A percentile compares a stretch with the other conserved stretches of the same genome.
phyloP scores from a whole-genome alignment of 2,113 vertebrate genomes.

The Martes martes region DNA sequence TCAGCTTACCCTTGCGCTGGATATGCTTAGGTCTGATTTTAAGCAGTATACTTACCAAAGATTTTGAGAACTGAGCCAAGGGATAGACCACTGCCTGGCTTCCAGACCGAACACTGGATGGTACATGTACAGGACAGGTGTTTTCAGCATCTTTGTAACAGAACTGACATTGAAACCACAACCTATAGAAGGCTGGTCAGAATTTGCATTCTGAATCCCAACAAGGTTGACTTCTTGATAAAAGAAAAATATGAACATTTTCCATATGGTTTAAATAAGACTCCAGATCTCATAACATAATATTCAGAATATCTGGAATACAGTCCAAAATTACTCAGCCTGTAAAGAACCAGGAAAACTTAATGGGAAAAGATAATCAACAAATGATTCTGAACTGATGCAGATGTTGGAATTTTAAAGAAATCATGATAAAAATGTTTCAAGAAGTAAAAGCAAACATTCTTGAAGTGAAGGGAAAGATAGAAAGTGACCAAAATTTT shows the following conservation, averaged over 20 bases:
- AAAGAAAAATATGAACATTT: neutral
- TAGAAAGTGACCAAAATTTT: neutral
- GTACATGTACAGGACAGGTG: neutral
- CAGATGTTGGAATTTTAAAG: neutral
- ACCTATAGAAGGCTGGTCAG: neutral
- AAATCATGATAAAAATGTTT: neutral
- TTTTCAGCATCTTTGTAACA: neutral
- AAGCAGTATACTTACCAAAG: neutral
- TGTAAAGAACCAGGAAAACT: neutral
- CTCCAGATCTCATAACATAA: neutral
- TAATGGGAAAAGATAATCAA: neutral
- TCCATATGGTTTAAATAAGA: neutral
- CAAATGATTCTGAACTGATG: neutral
- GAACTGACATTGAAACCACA: neutral
- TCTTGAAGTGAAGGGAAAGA: slow-evolving; percentile 15
- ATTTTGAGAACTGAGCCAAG: neutral
- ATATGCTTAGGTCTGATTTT: neutral
- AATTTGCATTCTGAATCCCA: slow-evolving; percentile 1
- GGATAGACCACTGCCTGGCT: neutral
- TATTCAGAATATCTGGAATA: neutral
- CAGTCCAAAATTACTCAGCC: neutral
- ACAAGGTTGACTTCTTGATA: neutral
- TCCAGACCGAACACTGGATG: neutral
- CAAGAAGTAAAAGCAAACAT: neutral
- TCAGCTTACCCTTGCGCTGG: neutral